Conservation (phyloP, 2,888 invertebrate species). For the Neria commutata region DNA sequence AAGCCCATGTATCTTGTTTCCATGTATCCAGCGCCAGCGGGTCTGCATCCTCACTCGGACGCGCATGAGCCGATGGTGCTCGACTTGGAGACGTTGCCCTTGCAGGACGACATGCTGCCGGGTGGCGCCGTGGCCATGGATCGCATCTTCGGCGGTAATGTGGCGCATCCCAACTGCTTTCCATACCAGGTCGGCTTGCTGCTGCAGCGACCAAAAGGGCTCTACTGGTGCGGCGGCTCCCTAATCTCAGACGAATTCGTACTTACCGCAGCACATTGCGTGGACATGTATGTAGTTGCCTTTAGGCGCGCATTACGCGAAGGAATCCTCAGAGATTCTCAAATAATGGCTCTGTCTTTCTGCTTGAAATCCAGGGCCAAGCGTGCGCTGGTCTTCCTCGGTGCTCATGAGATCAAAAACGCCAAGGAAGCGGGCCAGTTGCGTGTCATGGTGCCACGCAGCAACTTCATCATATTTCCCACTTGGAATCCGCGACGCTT, state of each 20-base stretch:
- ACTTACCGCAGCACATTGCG: constrained; percentile 59
- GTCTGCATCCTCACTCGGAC: constrained; percentile 23
- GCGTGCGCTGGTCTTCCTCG: constrained; percentile 56
- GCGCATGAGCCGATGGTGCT: constrained; percentile 44
- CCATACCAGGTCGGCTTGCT: constrained; percentile 59
- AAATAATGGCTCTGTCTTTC: background rate
- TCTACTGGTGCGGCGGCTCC: constrained; percentile 59
- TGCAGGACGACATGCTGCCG: constrained; percentile 48
- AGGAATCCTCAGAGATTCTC: background rate
- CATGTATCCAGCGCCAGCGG: constrained; percentile 44
- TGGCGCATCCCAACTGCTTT: constrained; percentile 51
- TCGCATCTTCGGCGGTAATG: constrained; percentile 58
- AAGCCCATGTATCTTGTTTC: constrained; percentile 59
- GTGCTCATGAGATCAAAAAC: constrained; percentile 59
- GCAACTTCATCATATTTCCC: constrained; percentile 55
- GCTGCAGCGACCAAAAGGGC: constrained; percentile 53
- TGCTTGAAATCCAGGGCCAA: constrained; percentile 39
- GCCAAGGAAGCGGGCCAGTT: constrained; percentile 57
- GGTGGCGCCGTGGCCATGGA: constrained; percentile 56
- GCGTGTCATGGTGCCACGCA: constrained; percentile 55
- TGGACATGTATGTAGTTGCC: constrained; percentile 49
- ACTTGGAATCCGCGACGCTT: constrained; percentile 57
- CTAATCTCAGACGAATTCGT: constrained; percentile 56
- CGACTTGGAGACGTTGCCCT: constrained; percentile 52
- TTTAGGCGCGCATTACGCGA: background rate